Percentiles rank a stretch among this genome's conserved stretches.
Conservation (phyloP, 2,888 invertebrate genomes). For the Lithophane leautieri region DNA sequence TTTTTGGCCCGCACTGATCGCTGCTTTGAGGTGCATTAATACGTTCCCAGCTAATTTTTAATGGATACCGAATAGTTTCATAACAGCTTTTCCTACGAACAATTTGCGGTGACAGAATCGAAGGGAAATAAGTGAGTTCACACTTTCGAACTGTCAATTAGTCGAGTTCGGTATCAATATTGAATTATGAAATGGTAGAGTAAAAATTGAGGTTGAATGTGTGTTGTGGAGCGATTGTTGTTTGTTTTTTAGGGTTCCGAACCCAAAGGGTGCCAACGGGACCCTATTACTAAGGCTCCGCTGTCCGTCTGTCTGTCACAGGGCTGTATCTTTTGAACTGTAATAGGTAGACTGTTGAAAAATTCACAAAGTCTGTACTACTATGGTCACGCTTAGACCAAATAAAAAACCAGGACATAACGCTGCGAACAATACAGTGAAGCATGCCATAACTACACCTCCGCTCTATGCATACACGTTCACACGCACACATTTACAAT, state of each 20-base stretch:
- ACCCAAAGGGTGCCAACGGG: too few relatives aligned
- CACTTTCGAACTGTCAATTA: slow-evolving; percentile 73
- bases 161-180: slow-evolving; percentile 57
- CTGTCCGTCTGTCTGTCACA: neutral
- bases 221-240: neutral
- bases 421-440: too few relatives aligned
- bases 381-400: neutral
- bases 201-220: slow-evolving; percentile 51
- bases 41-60: slow-evolving; percentile 79
- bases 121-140: slow-evolving; percentile 61
- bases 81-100: slow-evolving; percentile 64
- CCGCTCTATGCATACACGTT: too few relatives aligned
- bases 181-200: slow-evolving; percentile 59
- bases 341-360: too few relatives aligned
- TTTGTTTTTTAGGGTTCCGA: slow-evolving; percentile 1
- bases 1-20: slow-evolving; percentile 71
- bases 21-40: slow-evolving; percentile 80
- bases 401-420: too few relatives aligned
- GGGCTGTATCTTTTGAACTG: neutral
- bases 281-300: neutral
- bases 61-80: slow-evolving; percentile 73
- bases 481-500: too few relatives aligned
- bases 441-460: too few relatives aligned
- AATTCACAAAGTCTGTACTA: neutral
- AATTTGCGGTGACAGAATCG: slow-evolving; percentile 70